A percentile compares a stretch with the other conserved stretches of the same genome.
phyloP scores from a whole-genome alignment of 2,888 invertebrate species.

The Ophion obscuratus region DNA sequence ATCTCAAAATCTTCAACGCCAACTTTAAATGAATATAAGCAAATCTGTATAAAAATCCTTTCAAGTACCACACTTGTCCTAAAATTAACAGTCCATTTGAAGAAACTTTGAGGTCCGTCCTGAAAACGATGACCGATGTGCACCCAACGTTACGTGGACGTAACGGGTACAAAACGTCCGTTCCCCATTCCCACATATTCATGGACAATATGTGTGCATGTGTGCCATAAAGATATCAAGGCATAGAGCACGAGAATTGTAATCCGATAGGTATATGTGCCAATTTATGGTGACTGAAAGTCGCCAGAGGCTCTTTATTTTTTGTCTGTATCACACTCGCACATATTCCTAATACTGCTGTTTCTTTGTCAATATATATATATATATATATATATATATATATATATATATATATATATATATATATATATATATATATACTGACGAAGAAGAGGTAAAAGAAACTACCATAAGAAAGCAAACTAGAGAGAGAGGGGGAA shows the following conservation, averaged over 20 bases:
- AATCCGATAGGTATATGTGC: constrained; percentile 26
- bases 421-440: no score
- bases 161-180: no score
- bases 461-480: no score
- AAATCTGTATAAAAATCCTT: background rate
- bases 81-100: background rate
- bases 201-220: no score
- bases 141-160: no score
- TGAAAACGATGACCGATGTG: background rate
- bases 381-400: no score
- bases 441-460: no score
- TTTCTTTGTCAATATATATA: background rate
- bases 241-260: background rate
- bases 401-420: no score
- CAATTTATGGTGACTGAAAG: constrained; percentile 47
- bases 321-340: constrained; percentile 26
- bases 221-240: constrained; percentile 4
- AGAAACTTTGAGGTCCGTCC: background rate
- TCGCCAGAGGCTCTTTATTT: constrained; percentile 20
- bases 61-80: background rate
- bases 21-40: background rate
- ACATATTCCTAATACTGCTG: constrained; percentile 8
- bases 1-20: no score
- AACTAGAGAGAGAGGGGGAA: no score
- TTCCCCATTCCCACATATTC: no score